Base-by-base conservation (phyloP, 2,113 vertebrate species). In the Nyctibius bracteatus region DNA sequence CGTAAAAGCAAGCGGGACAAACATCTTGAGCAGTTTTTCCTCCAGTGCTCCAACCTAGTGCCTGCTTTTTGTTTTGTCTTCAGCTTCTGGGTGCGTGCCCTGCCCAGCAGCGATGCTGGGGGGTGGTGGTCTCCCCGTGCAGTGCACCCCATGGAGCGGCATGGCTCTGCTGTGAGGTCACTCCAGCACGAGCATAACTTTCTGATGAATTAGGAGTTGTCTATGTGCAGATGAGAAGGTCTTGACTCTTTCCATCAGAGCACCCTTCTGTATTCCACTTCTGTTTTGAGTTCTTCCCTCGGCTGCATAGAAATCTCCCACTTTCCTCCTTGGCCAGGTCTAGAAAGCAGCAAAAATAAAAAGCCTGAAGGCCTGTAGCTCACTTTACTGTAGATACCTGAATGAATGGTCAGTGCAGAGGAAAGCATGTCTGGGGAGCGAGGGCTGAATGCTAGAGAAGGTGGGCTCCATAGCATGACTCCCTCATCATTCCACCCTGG, bases 111-210 rank as follows among this genome's bases (percentile, higher is more conserved):
- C 2, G 6, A 23, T 3, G 21, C 23, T 51, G 30, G 46, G 65
- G 72, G 33, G 30, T 24, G 59, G 30, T 22, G 49, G 19, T 63
- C 25, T 15, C 30, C 37, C 17, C 1, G 1, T 18, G 12, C 25
- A 27, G 0, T 10, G n/a, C 2, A 3, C 37, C 71, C 44, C 17
- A 2, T 16, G 39, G n/a, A 78, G 58, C 2, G 3, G 35, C 28
- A 4, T 14, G 14, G 37, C 43, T 58, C 35, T 82, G 52, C 39
- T 66, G 15, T 24, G 44, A 59, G 54, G 30, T 75, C 35, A 8
- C 18, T 33, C 37, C n/a, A 52, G 21, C 58, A 33, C 0, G 1
- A 21, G 22, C 12, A 3, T 8, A 16, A 10, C 46, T 66, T 65
- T 52, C 39, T 23, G 19, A 39, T 39, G 21, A 20, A 12, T 57